phyloP scores from a whole-genome alignment of 1,140 invertebrate species.

The Hetaerina americana region DNA sequence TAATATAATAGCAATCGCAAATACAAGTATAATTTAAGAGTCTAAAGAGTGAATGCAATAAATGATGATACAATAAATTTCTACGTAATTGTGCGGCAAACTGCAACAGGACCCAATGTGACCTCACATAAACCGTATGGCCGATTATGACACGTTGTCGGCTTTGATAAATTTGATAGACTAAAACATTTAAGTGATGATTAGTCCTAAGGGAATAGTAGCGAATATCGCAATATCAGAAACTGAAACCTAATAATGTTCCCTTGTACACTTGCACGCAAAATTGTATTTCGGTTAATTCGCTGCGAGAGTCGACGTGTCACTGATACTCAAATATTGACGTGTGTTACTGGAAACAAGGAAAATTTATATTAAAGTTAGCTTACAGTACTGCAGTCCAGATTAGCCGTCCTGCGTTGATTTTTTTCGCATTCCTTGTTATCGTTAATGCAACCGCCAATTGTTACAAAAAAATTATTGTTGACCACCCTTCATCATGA shows the following conservation, averaged over 20 bases:
- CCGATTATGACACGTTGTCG: conserved; percentile 2
- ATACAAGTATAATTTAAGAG: no score
- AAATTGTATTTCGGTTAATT: neutral
- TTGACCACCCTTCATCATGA: neutral
- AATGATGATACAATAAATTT: no score
- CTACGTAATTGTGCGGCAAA: no score
- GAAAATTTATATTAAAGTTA: neutral
- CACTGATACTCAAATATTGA: neutral
- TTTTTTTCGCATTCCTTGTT: neutral
- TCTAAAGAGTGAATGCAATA: no score
- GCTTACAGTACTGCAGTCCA: neutral
- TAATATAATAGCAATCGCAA: no score
- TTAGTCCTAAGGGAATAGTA: neutral
- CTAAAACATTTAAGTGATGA: conserved; percentile 2
- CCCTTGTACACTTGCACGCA: neutral
- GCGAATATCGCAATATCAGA: neutral
- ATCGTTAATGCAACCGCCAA: neutral
- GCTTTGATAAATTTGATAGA: neutral
- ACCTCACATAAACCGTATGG: neutral
- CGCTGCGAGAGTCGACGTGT: conserved; percentile 2
- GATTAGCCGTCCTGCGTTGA: neutral
- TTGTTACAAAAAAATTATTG: neutral
- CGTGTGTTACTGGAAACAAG: neutral
- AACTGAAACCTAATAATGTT: neutral
- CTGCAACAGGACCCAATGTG: no score